Conservation (phyloP, 2,113 vertebrate genomes). For the Deroptyus accipitrinus region DNA sequence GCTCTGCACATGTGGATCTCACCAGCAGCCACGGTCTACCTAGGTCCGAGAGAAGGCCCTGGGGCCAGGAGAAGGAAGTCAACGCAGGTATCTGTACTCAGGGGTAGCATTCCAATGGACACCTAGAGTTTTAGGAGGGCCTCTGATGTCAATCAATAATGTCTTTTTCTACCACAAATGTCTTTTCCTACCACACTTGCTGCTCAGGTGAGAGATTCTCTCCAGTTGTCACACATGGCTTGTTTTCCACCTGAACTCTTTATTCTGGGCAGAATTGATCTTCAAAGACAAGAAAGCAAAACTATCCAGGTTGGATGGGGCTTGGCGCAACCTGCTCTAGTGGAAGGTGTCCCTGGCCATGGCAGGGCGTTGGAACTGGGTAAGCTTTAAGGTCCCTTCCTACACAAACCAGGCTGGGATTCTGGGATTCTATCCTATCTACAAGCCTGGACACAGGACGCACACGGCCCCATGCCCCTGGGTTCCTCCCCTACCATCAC, state of each 20-base stretch:
- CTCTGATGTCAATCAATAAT: neutral
- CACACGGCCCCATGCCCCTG: fast-evolving
- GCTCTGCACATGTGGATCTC: neutral
- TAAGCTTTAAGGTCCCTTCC: neutral
- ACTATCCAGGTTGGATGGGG: neutral
- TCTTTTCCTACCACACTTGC: neutral
- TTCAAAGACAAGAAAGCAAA: neutral
- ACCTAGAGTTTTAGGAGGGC: neutral
- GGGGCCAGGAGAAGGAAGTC: neutral
- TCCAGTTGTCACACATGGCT: fast-evolving
- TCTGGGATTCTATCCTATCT: neutral
- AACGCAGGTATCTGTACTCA: neutral
- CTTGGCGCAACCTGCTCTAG: neutral
- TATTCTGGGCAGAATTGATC: neutral
- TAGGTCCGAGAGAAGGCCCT: neutral
- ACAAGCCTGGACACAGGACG: neutral
- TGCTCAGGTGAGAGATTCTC: neutral
- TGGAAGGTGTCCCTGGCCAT: neutral
- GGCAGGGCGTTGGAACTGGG: neutral
- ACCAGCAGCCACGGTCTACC: neutral
- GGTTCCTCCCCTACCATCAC: neutral
- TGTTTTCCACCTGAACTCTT: neutral
- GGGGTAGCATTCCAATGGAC: neutral
- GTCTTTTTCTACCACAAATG: neutral
- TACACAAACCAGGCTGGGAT: neutral